Percentiles rank a stretch among this genome's conserved stretches.
Evolutionary conservation across 2,797 vertebrate genomes (phyloP).

Genomic region (Semaprochilodus insignis): DNA sequence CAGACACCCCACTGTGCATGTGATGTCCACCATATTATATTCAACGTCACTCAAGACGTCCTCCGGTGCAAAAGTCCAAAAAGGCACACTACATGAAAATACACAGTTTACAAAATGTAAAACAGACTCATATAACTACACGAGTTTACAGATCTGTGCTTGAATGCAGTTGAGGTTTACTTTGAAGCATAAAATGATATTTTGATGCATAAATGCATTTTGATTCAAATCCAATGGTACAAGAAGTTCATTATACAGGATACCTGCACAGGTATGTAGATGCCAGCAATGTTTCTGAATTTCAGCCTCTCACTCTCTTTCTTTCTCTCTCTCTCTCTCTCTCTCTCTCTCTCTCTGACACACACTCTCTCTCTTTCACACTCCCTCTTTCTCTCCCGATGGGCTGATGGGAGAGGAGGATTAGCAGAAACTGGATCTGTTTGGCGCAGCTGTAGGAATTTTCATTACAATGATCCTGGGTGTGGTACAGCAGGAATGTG

Average conservation of each 20-base stretch:
- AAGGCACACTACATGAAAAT: too few relatives aligned
- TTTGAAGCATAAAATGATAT: too few relatives aligned
- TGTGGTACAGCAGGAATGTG: slow-evolving; percentile 88
- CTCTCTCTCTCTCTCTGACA: slow-evolving; percentile 1
- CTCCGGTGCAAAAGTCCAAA: too few relatives aligned
- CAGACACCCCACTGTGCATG: too few relatives aligned
- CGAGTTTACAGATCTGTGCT: too few relatives aligned
- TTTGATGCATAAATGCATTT: too few relatives aligned
- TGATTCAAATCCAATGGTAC: not conserved
- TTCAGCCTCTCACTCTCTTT: slow-evolving; percentile 45
- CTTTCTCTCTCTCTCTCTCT: slow-evolving; percentile 12
- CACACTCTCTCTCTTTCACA: slow-evolving; percentile 24
- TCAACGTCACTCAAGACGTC: too few relatives aligned
- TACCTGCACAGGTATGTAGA: not conserved
- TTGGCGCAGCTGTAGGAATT: slow-evolving; percentile 89
- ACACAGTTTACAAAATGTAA: too few relatives aligned
- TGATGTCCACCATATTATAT: too few relatives aligned
- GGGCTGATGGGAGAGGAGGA: slow-evolving; percentile 85
- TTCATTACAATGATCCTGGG: slow-evolving; percentile 95
- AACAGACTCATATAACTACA: too few relatives aligned
- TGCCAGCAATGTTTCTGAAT: not conserved
- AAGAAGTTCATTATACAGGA: not conserved
- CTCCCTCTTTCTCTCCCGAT: slow-evolving; percentile 66
- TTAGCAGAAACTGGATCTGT: slow-evolving; percentile 91
- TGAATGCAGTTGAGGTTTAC: accelerated